Base-by-base conservation (phyloP, 2,888 invertebrate species). In the Trichopria drosophilae region DNA sequence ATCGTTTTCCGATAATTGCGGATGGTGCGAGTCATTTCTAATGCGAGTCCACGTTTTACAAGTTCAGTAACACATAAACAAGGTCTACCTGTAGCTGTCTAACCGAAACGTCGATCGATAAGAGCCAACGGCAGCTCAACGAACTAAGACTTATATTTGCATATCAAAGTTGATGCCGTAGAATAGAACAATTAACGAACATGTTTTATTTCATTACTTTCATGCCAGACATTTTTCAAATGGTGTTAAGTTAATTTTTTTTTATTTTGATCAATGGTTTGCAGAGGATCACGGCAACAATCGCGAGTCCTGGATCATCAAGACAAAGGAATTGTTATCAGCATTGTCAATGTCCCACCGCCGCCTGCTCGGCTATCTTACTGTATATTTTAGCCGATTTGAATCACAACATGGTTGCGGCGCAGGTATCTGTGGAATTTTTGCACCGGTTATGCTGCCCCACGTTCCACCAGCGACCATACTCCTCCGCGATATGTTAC, bases 401-500 rank as follows among this genome's bases (percentile, higher is more conserved):
- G 75, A 74, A 51, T 62, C 66, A 10, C 63, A 60, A 53, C 74
- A 75, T 49, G 71, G 72, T 18, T 63, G 68, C 54, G 67, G 69
- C 35, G 69, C 72, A 28, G 75, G 75, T 4, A 67, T 74, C 29
- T 68, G 71, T 51, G 68, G 68, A 19, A 71, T 72, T 22, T 75
- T 75, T 55, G 74, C 74, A 4, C 75, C 75, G 9, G 67, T 75
- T 41, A 68, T 75, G 43, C 55, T 75, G 39, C 74, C 75, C n/a
- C 73, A 73, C 54, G 69, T 75, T 34, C 73, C 75, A 42, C 72
- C 75, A 7, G 73, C 73, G 39, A 73, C 73, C 19, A 68, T 66
- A 16, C 65, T 75, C 16, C 67, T 75, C 32, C 66, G 69, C 10
- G 75, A 75, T 45, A 68, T 75, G 34, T 65, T 75, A 35, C 65